Base-by-base conservation (phyloP, 2,113 vertebrate species). In the Gymnarchus niloticus region DNA sequence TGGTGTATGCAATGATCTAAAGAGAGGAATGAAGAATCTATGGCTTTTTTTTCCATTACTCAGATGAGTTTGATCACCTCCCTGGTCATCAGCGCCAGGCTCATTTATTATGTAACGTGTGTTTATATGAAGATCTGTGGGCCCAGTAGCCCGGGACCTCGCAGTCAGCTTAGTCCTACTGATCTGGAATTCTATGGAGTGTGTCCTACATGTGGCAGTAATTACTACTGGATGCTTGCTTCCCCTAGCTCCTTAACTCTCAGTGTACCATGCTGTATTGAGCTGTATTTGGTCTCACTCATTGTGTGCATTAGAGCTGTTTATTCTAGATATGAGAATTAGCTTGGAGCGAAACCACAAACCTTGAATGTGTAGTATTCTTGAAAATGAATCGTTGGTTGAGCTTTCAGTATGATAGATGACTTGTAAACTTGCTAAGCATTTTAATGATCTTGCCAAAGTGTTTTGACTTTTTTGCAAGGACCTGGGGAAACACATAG, bases 21-120 rank as follows among this genome's bases (percentile, higher is more conserved):
- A 44, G 44, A 37, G 41, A n/a, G 76, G 76, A 78, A 48, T 78
- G 76, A 48, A 48, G 76, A 44, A 48, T 78, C 76, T 23, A 41
- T 78, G 37, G 23, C 76, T 46, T n/a, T 78, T 61, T 78, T 44
- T 21, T 48, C 76, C 44, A 78, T 78, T 78, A 78, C 76, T 48
- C 19, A 46, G 73, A 77, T 69, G 76, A 78, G 46, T 48, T 46
- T 48, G 37, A 48, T 7, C 65, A 0, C 44, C 76, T 48, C 44
- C 46, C 76, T 23, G 76, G 44, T 48, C 44, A 78, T 21, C 44
- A 78, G 9, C 19, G 37, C 23, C 41, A 21, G 44, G 76, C 44
- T 21, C 44, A 48, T 78, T 48, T 10, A 48, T 78, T 21, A 78
- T 78, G 44, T 37, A 19, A 12, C 17, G 44, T 48, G 44, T 78